Percentiles rank a stretch among this genome's conserved stretches.
phyloP scores from a whole-genome alignment of 2,888 invertebrate genomes.

The Drosophila putrida region DNA sequence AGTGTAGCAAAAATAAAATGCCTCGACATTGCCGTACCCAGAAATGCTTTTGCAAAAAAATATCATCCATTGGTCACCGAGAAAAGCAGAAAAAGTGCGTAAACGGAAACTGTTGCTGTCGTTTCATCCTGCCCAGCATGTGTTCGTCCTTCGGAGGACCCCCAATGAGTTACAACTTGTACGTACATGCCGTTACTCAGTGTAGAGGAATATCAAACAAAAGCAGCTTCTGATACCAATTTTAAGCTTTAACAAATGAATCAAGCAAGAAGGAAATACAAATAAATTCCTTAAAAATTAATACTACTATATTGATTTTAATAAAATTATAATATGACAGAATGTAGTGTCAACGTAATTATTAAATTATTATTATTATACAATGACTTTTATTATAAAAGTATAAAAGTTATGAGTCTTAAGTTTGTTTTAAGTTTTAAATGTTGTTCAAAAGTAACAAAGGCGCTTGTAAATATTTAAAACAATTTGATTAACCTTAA shows the following conservation, averaged over 20 bases:
- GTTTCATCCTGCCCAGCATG: slow-evolving; percentile 29
- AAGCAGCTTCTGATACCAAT: neutral
- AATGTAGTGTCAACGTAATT: neutral
- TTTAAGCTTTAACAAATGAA: neutral
- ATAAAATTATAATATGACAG: neutral
- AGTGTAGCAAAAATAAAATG: neutral
- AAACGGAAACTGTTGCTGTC: slow-evolving; percentile 30
- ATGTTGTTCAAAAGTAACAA: too few relatives aligned
- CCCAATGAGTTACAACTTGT: slow-evolving; percentile 14
- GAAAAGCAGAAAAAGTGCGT: slow-evolving; percentile 11
- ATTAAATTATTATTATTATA: too few relatives aligned
- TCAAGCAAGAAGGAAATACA: neutral
- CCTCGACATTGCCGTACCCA: slow-evolving; percentile 4
- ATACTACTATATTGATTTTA: too few relatives aligned
- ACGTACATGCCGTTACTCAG: slow-evolving; percentile 9
- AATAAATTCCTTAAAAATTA: neutral
- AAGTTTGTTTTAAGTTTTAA: neutral
- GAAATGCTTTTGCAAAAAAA: slow-evolving; percentile 2
- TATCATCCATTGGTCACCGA: neutral
- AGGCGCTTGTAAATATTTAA: too few relatives aligned
- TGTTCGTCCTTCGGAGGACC: neutral
- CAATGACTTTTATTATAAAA: too few relatives aligned
- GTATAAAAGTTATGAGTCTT: too few relatives aligned
- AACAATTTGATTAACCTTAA: neutral
- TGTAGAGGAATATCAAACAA: neutral